Conservation (phyloP, 2,888 invertebrate genomes). For the Pherbina coryleti region DNA sequence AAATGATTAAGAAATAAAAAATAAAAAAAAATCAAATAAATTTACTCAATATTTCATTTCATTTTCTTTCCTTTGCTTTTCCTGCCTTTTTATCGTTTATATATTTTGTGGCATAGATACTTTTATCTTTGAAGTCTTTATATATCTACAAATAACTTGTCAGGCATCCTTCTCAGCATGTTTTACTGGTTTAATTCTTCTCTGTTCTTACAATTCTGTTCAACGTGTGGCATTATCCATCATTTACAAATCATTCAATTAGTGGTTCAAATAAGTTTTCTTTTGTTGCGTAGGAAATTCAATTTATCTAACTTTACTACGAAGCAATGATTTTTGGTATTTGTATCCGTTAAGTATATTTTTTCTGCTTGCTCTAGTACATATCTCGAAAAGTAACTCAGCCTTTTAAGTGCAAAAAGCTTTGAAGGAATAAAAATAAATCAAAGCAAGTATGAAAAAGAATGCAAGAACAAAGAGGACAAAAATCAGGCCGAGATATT, state of each 20-base stretch:
- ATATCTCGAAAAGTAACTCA: not conserved
- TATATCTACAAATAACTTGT: not conserved
- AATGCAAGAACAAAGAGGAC: too few relatives aligned
- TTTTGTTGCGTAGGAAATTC: slow-evolving; percentile 5
- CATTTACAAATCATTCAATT: slow-evolving; percentile 29
- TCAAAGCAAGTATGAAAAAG: too few relatives aligned
- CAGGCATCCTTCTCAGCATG: not conserved
- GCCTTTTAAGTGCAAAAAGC: too few relatives aligned
- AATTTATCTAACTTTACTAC: not conserved
- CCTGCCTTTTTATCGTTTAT: not conserved
- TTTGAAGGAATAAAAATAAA: too few relatives aligned
- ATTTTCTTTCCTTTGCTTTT: not conserved
- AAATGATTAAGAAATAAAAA: not conserved
- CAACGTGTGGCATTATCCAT: not conserved
- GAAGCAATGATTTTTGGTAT: too few relatives aligned
- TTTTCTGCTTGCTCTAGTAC: not conserved
- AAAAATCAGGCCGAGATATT: too few relatives aligned
- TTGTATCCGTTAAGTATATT: not conserved
- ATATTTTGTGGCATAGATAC: not conserved
- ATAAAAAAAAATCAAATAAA: not conserved
- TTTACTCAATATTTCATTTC: not conserved
- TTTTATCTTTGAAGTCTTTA: not conserved
- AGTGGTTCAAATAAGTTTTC: not conserved
- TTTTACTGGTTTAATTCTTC: not conserved
- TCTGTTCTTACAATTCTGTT: not conserved